Percentiles rank a stretch among this genome's conserved stretches.
Evolutionary conservation across 1,140 invertebrate species (phyloP).

Genomic region (Bombus huntii): DNA sequence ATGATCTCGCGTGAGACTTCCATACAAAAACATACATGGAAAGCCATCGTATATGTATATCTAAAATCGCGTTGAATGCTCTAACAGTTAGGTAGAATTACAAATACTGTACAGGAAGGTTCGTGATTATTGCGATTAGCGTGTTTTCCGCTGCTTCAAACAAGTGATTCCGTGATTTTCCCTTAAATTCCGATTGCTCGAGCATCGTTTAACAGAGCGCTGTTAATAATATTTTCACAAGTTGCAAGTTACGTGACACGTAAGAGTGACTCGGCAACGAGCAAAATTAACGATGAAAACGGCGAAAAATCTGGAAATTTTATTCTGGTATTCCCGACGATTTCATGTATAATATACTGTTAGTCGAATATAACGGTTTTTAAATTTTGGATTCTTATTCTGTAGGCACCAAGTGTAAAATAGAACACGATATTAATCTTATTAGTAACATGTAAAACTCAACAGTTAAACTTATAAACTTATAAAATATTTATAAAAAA

Average conservation of each 20-base stretch:
- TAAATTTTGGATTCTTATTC: too few relatives aligned
- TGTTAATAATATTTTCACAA: constrained; percentile 12
- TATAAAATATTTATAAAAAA: too few relatives aligned
- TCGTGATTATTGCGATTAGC: background rate
- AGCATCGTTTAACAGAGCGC: background rate
- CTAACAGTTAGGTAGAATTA: background rate
- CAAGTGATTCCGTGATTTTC: background rate
- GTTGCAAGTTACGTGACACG: background rate
- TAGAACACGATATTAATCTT: too few relatives aligned
- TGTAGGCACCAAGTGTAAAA: too few relatives aligned
- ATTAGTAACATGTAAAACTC: too few relatives aligned
- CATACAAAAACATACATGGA: background rate
- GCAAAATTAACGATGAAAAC: background rate
- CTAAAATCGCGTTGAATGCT: background rate
- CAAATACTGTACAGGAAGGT: background rate
- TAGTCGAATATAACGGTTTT: background rate
- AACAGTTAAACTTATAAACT: too few relatives aligned
- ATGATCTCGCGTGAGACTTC: background rate
- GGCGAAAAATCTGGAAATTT: background rate
- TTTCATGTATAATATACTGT: background rate
- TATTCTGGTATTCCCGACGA: background rate
- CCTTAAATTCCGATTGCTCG: background rate
- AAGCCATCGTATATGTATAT: background rate
- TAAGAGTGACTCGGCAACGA: background rate
- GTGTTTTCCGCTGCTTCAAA: background rate